Conservation (phyloP, 1,140 invertebrate genomes). For the Ceratina calcarata region DNA sequence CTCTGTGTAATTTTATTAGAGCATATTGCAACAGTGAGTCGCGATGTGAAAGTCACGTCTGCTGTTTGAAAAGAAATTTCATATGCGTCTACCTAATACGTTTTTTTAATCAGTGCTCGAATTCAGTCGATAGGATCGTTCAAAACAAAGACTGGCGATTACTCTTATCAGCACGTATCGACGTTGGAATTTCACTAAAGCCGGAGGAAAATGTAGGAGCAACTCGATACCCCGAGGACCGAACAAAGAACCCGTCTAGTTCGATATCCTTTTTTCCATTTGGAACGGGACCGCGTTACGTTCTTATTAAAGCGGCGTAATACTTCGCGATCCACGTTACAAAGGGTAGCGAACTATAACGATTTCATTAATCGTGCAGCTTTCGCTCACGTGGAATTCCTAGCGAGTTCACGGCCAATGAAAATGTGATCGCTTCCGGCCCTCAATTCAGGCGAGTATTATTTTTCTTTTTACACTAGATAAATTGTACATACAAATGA, state of each 20-base stretch:
- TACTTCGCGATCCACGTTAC: constrained; percentile 17
- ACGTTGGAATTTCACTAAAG: constrained; percentile 10
- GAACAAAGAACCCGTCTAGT: constrained; percentile 7
- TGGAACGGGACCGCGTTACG: neutral
- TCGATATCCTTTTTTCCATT: constrained; percentile 27
- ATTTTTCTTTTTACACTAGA: no score
- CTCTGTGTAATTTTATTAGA: no score
- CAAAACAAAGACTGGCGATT: no score
- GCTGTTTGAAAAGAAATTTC: no score
- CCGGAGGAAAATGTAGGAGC: constrained; percentile 13
- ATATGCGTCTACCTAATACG: no score
- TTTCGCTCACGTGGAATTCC: neutral
- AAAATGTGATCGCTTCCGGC: constrained; percentile 3
- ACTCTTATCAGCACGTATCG: no score
- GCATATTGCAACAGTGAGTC: no score
- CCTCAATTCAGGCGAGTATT: neutral
- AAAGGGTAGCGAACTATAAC: constrained; percentile 18
- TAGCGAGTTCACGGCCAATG: neutral
- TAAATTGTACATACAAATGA: no score
- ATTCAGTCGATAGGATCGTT: no score
- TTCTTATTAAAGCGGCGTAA: constrained; percentile 23
- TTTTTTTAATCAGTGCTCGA: no score
- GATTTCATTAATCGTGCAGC: constrained; percentile 19
- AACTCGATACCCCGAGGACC: constrained; percentile 4
- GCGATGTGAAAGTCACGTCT: no score